These are phyloP conservation scores for Scolanthus callimorphus DNA, from an alignment of 92 coral and sea anemone species.

Conservation along the genomic window DNA sequence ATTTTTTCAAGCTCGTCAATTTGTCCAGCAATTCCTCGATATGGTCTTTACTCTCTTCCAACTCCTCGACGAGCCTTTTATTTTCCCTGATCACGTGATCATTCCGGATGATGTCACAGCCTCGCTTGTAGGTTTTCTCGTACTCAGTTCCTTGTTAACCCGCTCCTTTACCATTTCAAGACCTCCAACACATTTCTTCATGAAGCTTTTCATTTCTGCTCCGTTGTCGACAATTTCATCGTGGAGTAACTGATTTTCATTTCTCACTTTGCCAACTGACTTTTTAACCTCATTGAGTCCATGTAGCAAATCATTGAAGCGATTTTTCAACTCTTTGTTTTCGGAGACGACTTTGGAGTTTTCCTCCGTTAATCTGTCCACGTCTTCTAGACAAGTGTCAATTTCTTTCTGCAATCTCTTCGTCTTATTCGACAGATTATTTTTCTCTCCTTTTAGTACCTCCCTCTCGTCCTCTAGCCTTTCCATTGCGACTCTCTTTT, in stretches of 20 bases:
- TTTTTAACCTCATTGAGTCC: constrained; percentile 57
- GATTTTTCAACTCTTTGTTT: constrained; percentile 24
- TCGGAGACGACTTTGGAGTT: constrained; percentile 34
- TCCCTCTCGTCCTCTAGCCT: constrained; percentile 33
- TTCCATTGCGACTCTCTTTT: constrained; percentile 33
- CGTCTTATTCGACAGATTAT: constrained; percentile 33
- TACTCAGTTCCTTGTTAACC: constrained; percentile 16
- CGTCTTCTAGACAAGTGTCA: constrained; percentile 31
- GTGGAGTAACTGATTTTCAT: constrained; percentile 39
- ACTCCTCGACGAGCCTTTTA: constrained; percentile 38
- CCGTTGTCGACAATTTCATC: constrained; percentile 51
- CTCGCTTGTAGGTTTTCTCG: constrained; percentile 4
- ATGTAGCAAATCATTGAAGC: constrained; percentile 24
- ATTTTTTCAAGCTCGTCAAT: background rate
- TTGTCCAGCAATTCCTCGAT: constrained; percentile 13
- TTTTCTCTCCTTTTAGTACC: constrained; percentile 43
- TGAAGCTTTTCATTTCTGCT: constrained; percentile 26
- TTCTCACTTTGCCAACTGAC: constrained; percentile 37
- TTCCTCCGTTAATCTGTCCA: constrained; percentile 45
- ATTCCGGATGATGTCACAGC: background rate
- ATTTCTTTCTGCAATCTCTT: constrained; percentile 25
- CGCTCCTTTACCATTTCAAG: constrained; percentile 38
- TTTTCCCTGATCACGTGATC: constrained; percentile 13
- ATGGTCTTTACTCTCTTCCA: constrained; percentile 51
- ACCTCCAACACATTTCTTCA: constrained; percentile 51